Base-by-base conservation (phyloP, 2,113 vertebrate species). In the Donacobius atricapilla region DNA sequence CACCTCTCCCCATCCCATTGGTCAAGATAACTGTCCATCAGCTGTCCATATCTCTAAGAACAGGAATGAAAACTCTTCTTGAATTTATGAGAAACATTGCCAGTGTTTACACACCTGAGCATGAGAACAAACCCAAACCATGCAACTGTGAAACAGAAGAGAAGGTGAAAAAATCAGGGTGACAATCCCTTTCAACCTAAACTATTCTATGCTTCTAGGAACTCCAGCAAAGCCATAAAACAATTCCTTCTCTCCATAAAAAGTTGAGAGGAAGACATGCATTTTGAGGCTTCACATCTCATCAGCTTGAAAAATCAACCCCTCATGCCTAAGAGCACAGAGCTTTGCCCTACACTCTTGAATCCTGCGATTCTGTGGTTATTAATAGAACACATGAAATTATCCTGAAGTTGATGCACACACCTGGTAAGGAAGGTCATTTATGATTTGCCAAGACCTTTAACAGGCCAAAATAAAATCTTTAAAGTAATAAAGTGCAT, bases 191-290 rank as follows among this genome's bases (percentile, higher is more conserved):
- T 69, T 30, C 4, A 69, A 42, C 18, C 3, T 25, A 42, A 60
- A 35, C 12, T 31, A 16, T 48, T 76, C 15, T 16, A 0, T 48
- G 12, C 7, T 61, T 69, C 54, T 28, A 15, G 1, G 1, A 89
- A 82, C 10, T 40, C 24, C 30, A 57, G 54, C 13, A n/a, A 92
- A 57, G 2, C 5, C 22, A 28, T 72, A 7, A 72, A 80, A 11
- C 8, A 42, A 25, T n/a, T 79, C 8, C 11, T 66, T 19, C 24
- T 83, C 63, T 65, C 17, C 1, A 1, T 69, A 10, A 57, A 1
- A 2, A 66, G 6, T 25, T 9, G 11, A 48, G 20, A 90, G 2
- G 21, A 92, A 48, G 25, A 61, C 0, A 1, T 35, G 6, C 0
- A 13, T 72, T 80, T 82, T 16, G 17, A 44, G 13, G 6, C 15